Evolutionary conservation across 92 coral and sea anemone genomes (phyloP).

Genomic region (Palythoa caribaeorum): DNA sequence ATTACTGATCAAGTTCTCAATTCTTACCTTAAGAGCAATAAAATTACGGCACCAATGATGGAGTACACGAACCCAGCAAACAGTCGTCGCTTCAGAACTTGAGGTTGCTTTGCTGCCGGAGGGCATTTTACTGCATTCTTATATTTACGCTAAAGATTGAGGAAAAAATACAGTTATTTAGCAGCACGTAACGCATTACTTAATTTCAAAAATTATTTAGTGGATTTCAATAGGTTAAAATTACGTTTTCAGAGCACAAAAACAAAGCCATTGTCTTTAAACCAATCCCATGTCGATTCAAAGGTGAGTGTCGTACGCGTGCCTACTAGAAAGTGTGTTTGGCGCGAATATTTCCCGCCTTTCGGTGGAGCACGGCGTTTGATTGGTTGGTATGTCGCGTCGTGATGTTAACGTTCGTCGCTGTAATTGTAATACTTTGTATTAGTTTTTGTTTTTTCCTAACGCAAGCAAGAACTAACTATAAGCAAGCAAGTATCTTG

Average conservation of each 20-base stretch:
- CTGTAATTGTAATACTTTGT: background rate
- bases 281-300: background rate
- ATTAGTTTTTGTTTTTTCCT: background rate
- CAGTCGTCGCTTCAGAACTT: background rate
- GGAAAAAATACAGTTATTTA: background rate
- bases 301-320: background rate
- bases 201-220: background rate
- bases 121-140: slow-evolving; percentile 29
- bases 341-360: background rate
- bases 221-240: background rate
- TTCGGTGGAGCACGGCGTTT: background rate
- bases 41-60: background rate
- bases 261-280: background rate
- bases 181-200: background rate
- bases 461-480: no score
- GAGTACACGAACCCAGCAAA: background rate
- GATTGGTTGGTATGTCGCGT: background rate
- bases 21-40: slow-evolving; percentile 23
- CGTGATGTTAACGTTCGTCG: no score
- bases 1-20: background rate
- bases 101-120: slow-evolving; percentile 23
- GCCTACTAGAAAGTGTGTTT: background rate
- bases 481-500: no score
- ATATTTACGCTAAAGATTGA: slow-evolving; percentile 28
- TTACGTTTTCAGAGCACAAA: background rate